Evolutionary conservation across 2,888 invertebrate genomes (phyloP).

Genomic region (Helleia helle): DNA sequence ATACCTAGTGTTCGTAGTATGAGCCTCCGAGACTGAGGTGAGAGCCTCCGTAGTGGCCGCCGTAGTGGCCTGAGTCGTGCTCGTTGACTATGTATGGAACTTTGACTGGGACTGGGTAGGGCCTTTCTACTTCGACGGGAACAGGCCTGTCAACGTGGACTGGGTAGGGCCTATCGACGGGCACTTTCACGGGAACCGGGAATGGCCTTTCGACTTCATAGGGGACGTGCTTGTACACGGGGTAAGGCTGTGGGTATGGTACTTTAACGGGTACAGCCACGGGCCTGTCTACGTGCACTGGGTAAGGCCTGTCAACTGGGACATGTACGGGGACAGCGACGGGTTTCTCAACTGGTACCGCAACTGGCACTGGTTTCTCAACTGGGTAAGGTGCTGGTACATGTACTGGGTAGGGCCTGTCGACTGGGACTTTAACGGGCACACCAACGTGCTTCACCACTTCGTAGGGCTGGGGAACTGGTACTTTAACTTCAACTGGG

Average conservation of each 20-base stretch:
- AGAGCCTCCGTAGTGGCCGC: conserved; percentile 11
- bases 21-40: conserved; percentile 32
- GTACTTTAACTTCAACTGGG: conserved; percentile 82
- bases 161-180: conserved; percentile 78
- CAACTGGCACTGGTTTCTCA: conserved; percentile 76
- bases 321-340: conserved; percentile 77
- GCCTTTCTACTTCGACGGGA: conserved; percentile 69
- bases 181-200: conserved; percentile 78
- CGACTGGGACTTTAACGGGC: conserved; percentile 81
- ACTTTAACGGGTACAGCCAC: conserved; percentile 73
- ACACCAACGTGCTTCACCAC: conserved; percentile 76
- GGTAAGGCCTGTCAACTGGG: conserved; percentile 76
- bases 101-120: conserved; percentile 72
- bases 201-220: conserved; percentile 75
- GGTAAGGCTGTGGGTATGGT: conserved; percentile 72
- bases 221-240: conserved; percentile 79
- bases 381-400: conserved; percentile 75
- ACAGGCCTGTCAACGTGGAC: conserved; percentile 66
- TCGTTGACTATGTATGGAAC: conserved; percentile 54
- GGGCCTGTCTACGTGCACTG: conserved; percentile 69
- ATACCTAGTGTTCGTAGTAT: conserved; percentile 49
- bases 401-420: conserved; percentile 80
- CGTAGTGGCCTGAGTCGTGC: conserved; percentile 25
- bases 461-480: conserved; percentile 83
- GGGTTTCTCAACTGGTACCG: conserved; percentile 77